Base-by-base conservation (phyloP, 2,888 invertebrate species). In the Mellilla xanthometata region DNA sequence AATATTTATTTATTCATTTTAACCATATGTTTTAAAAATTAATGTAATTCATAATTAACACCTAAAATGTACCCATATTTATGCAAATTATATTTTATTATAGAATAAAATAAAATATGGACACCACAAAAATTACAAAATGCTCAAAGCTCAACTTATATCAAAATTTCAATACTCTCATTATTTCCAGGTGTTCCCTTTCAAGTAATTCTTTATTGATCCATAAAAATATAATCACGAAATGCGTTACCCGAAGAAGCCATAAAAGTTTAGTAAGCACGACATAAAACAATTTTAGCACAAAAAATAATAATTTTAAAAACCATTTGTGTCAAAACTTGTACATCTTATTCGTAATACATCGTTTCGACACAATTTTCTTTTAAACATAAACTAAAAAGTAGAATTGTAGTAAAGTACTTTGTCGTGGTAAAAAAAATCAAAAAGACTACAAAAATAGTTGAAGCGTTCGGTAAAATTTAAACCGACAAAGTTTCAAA, bases 291-390 rank as follows among this genome's bases (percentile, higher is more conserved):
- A 30, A 34, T 33, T 46, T 35, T 35, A 35, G 43, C 30, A 3
- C 39, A 12, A 10, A 46, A 39, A 12, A 39, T 39, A 12, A 39
- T 39, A 46, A 30, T 39, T 39, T 39, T 9, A 45, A 46, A 39
- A 39, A 46, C 45, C 45, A 35, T 46, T 46, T 46, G 26, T 41
- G 47, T 47, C 47, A 36, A 35, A 39, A 39, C 30, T 36, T 35
- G 39, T 31, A 41, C 33, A 41, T 32, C 27, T 47, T n/a, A 40
- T 36, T 47, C 22, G 15, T 24, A 24, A 38, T 23, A 41, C 39
- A 39, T 41, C 19, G 28, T 38, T 47, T 41, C 41, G 40, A 13
- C 36, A 38, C 40, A 32, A 35, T 41, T 36, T 9, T 5, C 13
- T 28, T n/a, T 12, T n/a, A 23, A 15, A 8, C 6, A 1, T 12